Conservation (phyloP, 2,797 vertebrate species). For the Antennarius maculatus region DNA sequence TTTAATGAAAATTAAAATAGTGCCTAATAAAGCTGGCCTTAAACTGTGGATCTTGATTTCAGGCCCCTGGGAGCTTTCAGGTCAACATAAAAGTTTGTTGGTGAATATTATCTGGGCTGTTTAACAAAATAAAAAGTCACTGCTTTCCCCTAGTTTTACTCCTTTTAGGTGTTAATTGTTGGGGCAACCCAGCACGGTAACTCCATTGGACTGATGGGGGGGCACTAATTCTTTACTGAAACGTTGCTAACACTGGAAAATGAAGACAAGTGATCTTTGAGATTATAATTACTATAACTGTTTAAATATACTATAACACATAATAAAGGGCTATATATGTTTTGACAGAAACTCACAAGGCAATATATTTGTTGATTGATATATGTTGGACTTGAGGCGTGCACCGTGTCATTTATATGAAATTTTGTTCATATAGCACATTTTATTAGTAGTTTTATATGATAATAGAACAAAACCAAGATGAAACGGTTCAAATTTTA, state of each 20-base stretch:
- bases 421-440: too few relatives aligned
- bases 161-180: too few relatives aligned
- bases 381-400: too few relatives aligned
- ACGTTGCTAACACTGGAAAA: background rate
- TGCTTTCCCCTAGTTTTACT: background rate
- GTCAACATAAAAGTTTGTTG: constrained; percentile 10
- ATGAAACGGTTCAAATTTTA: too few relatives aligned
- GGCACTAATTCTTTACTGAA: constrained; percentile 7
- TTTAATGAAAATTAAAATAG: background rate
- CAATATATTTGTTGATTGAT: too few relatives aligned
- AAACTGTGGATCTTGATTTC: background rate
- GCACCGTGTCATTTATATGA: too few relatives aligned
- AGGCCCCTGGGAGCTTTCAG: background rate
- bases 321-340: background rate
- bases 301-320: background rate
- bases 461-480: too few relatives aligned
- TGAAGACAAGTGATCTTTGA: background rate
- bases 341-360: too few relatives aligned
- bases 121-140: background rate
- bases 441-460: too few relatives aligned
- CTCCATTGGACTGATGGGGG: background rate
- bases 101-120: constrained; percentile 1
- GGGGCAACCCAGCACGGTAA: too few relatives aligned
- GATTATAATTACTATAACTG: background rate
- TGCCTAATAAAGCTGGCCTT: background rate